Base-by-base conservation (phyloP, 2,113 vertebrate genomes). In the Bubo bubo region DNA sequence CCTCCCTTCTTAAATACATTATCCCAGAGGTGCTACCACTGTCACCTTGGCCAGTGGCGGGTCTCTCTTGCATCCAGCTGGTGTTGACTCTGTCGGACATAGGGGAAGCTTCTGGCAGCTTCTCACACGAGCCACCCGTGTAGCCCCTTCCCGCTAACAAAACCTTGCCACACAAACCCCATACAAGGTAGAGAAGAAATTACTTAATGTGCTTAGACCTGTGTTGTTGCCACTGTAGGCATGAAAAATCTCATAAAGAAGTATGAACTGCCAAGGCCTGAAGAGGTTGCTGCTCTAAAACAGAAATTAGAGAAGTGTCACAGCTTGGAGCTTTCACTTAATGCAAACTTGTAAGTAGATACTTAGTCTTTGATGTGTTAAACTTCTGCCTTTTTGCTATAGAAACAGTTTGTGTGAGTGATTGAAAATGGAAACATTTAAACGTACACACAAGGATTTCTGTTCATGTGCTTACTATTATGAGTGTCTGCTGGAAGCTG, bases 241-340 rank as follows among this genome's bases (percentile, higher is more conserved):
- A 99, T 99, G 97, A 99, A 99, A 97, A 98, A 97, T 55, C 98
- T 99, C 35, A 97, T 99, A 4, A 99, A 99, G 96, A 99, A 99
- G 81, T 99, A 99, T 0, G 99, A 99, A 62, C 97, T 98, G 73
- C 99, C 99, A 3, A 99, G 98, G 94, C 16, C 97, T 28, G 99
- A 99, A 41, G 99, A 99, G 62, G 98, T 99, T 79, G 98, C 97
- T 41, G 16, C 75, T 76, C 98, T 98, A 92, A 99, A 99, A 94
- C 99, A 99, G 96, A 99, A 99, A 88, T 67, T 99, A 82, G 99
- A 99, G 94, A 99, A 98, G 95, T 98, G 99, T 93, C 99, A 99
- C 63, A 98, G 98, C n/a, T 76, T 71, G 4, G 99, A 99, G 59
- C 98, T 99, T 94, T 90, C 81, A 27, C 95, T 98, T 74, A 98